phyloP scores from a whole-genome alignment of 2,888 invertebrate genomes.

The Athetis lepigone region DNA sequence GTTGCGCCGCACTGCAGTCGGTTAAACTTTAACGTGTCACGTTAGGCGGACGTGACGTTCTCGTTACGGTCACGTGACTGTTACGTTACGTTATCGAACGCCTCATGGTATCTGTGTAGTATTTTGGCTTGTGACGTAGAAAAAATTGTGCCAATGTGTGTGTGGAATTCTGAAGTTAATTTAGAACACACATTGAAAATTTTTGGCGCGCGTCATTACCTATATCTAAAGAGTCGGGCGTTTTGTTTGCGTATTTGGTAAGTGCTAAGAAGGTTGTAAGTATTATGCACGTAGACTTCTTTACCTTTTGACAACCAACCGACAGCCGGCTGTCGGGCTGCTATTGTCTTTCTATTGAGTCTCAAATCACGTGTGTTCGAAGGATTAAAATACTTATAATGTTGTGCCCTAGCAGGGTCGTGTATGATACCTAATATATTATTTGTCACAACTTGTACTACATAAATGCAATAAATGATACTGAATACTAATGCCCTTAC shows the following conservation, averaged over 20 bases:
- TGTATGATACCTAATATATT: too few species aligned
- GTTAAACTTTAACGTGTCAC: conserved; percentile 50
- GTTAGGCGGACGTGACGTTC: conserved; percentile 38
- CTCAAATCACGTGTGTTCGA: too few species aligned
- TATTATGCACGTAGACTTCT: too few species aligned
- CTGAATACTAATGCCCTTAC: too few species aligned
- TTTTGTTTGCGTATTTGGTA: background rate
- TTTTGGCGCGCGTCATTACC: conserved; percentile 46
- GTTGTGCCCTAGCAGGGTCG: too few species aligned
- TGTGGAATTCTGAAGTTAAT: conserved; percentile 2
- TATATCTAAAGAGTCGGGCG: background rate
- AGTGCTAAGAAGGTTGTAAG: background rate
- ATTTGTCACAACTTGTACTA: too few species aligned
- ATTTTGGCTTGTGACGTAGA: conserved; percentile 21
- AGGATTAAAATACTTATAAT: too few species aligned
- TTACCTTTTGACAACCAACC: too few species aligned
- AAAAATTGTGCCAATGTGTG: conserved; percentile 14
- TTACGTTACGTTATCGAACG: conserved; percentile 40
- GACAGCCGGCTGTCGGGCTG: too few species aligned
- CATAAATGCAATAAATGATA: too few species aligned
- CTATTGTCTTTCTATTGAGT: too few species aligned
- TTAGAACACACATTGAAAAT: too few species aligned
- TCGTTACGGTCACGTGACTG: conserved; percentile 25
- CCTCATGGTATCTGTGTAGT: conserved; percentile 18
- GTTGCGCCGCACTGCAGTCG: conserved; percentile 57